Conservation (phyloP, 1,140 invertebrate genomes). For the Agrypnia vestita region DNA sequence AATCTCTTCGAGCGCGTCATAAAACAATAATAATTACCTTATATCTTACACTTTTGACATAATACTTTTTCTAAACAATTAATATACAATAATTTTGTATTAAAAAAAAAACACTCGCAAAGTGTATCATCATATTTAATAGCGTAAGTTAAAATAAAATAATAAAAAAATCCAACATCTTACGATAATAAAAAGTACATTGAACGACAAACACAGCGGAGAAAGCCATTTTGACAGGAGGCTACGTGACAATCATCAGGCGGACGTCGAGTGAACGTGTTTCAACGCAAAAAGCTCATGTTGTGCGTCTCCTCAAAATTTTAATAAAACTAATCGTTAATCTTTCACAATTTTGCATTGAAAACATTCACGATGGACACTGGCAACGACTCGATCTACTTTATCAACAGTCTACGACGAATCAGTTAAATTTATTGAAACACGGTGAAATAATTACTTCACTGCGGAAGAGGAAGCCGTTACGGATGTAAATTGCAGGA, state of each 20-base stretch:
- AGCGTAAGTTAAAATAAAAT: background rate
- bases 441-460: too few relatives aligned
- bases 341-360: too few relatives aligned
- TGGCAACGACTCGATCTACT: too few relatives aligned
- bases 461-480: too few relatives aligned
- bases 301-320: too few relatives aligned
- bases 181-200: background rate
- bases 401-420: too few relatives aligned
- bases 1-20: background rate
- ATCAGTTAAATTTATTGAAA: too few relatives aligned
- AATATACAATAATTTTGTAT: conserved; percentile 3
- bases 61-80: conserved; percentile 27
- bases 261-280: too few relatives aligned
- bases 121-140: background rate
- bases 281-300: too few relatives aligned
- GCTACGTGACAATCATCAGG: background rate
- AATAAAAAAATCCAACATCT: conserved; percentile 35
- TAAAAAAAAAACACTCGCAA: background rate
- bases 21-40: background rate
- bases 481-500: too few relatives aligned
- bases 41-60: conserved; percentile 32
- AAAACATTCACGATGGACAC: too few relatives aligned
- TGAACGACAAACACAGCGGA: conserved; percentile 9
- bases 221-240: conserved; percentile 26
- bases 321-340: too few relatives aligned